Base-by-base conservation (phyloP, 2,113 vertebrate genomes). In the Gymnogyps californianus region DNA sequence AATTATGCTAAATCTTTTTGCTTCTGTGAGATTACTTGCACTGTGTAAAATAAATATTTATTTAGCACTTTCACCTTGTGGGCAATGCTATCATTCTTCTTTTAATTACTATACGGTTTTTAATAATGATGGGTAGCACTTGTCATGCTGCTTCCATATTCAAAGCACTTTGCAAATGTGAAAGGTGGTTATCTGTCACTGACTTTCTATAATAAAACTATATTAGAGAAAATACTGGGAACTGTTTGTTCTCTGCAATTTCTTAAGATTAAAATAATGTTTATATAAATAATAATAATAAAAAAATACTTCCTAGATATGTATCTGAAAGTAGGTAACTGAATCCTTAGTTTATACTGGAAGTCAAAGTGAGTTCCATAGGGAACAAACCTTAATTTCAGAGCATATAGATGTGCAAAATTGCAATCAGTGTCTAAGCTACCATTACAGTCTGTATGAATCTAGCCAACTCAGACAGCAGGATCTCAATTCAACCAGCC, bases 31-130 rank as follows among this genome's bases (percentile, higher is more conserved):
- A 86, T 83, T 87, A 78, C 34, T 62, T 66, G 46, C 55, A 42
- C 22, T 62, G 51, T 46, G 16, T 31, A 95, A 95, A 93, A 92
- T 71, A 97, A 95, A 67, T 91, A 89, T 95, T 93, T 96, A 87
- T 92, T 94, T 92, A 87, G 12, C 16, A 89, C 69, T 91, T 95
- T 87, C 47, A 89, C 74, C 69, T 93, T 91, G 38, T 69, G 69
- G 72, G 44, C 36, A 93, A 84, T 40, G 29, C 25, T 91, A 91
- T 92, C 10, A 75, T 55, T 94, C 74, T 89, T 92, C 28, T 89
- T 94, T 94, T 95, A 95, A 96, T 96, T 89, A 87, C 76, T 75
- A 4, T 86, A 11, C 4, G 4, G 10, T 26, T 96, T 89, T 94
- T 75, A 89, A 82, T 93, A 96, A 89, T 38, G 38, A 67, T 51